Base-by-base conservation (phyloP, 2,888 invertebrate genomes). In the Neoaliturus tenellus region DNA sequence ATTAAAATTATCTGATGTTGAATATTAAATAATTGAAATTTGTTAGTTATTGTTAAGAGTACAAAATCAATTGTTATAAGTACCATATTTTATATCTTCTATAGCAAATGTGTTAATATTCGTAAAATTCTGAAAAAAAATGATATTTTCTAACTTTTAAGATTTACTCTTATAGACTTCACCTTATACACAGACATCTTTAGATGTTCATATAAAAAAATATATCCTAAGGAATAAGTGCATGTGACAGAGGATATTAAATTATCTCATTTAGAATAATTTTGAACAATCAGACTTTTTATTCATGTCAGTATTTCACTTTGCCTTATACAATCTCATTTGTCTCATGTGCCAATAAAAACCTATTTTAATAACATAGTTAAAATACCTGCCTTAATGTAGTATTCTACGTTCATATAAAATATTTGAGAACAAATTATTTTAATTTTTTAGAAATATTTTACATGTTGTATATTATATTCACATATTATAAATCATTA, bases 281-380 rank as follows among this genome's bases (percentile, higher is more conserved):
- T 51, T 23, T 51, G n/a, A n/a, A 51, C 14, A 51, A n/a, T 20
- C 51, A 14, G 20, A 51, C 20, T 8, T 8, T 62, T 28, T 62
- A 28, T 17, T 62, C 28, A 28, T 62, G 28, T 31, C 69, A 39
- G n/a, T 39, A n/a, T 69, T 69, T 69, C n/a, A 12, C 35, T 69
- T 67, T 69, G 69, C 69, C 69, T 69, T 69, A 39, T n/a, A 20
- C n/a, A 39, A 69, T 28, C 20, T 39, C 39, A 2, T 69, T 69
- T 69, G 20, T 69, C 62, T 8, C 20, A 69, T 69, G 69, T 69
- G 69, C 69, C 69, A 69, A n/a, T n/a, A n/a, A 69, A 69, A 14
- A 39, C 23, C 35, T 39, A 69, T 39, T 39, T 69, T 39, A 39
- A 39, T 69, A 69, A 3, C 62, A 62, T 51, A 12, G 23, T 55